Evolutionary conservation across 2,113 vertebrate species (phyloP).

Genomic region (Aythya baeri): DNA sequence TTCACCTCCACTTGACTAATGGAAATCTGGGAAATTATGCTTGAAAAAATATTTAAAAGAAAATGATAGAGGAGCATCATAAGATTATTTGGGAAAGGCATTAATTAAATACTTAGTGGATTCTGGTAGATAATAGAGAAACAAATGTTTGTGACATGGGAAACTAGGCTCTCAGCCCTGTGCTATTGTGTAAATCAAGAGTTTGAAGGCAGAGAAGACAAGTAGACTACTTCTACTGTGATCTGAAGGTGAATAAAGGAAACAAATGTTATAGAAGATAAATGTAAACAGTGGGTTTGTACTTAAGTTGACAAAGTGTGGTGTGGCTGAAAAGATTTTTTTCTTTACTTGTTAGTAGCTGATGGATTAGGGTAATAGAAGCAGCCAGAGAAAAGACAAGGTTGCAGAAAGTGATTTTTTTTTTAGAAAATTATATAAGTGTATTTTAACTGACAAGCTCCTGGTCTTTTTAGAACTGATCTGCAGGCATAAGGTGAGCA

Average conservation of each 20-base stretch:
- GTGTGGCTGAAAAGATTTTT: background rate
- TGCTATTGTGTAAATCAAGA: background rate
- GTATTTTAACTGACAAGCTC: background rate
- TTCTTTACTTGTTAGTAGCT: background rate
- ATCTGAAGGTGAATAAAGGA: background rate
- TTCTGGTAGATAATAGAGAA: background rate
- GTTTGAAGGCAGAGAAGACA: background rate
- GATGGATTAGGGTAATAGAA: background rate
- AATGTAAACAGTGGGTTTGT: background rate
- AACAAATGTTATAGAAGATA: background rate
- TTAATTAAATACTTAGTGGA: background rate
- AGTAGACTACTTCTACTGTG: background rate
- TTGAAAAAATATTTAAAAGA: background rate
- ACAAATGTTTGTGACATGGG: background rate
- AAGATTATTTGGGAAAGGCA: background rate
- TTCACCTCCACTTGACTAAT: background rate
- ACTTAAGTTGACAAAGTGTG: background rate
- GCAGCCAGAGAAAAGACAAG: background rate
- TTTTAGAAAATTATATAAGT: background rate
- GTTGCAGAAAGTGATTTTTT: background rate
- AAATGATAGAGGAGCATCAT: fast-evolving
- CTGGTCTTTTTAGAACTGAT: background rate
- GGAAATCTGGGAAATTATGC: background rate
- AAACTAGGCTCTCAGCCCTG: background rate
- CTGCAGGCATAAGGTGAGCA: background rate